phyloP scores from a whole-genome alignment of 2,888 invertebrate species.

The Spialia ferax region DNA sequence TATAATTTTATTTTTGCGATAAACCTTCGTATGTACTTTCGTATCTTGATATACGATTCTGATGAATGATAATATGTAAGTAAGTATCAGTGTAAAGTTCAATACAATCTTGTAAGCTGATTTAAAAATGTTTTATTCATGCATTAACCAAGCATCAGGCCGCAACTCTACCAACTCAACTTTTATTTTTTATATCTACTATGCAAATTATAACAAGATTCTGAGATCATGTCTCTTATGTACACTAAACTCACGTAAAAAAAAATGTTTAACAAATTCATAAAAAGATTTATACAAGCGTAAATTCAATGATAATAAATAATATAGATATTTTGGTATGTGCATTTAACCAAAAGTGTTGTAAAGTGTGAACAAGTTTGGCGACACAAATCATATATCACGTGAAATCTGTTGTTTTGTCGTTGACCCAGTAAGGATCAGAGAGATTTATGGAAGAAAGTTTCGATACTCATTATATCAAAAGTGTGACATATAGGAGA shows the following conservation, averaged over 20 bases:
- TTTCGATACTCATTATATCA: constrained; percentile 36
- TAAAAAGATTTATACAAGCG: background rate
- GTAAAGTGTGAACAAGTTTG: constrained; percentile 12
- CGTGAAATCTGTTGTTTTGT: constrained; percentile 37
- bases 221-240: constrained; percentile 19
- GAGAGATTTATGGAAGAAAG: constrained; percentile 37
- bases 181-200: constrained; percentile 32
- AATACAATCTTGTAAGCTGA: constrained; percentile 38
- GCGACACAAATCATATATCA: constrained; percentile 25
- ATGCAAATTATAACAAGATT: constrained; percentile 36
- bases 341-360: background rate
- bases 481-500: constrained; percentile 24
- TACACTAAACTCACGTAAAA: constrained; percentile 7
- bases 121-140: constrained; percentile 40
- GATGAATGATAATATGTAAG: background rate
- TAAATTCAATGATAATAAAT: too few species aligned
- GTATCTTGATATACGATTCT: background rate
- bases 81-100: constrained; percentile 14
- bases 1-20: background rate
- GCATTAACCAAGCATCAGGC: constrained; percentile 27
- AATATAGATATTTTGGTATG: background rate
- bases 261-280: background rate
- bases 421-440: constrained; percentile 31
- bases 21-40: background rate
- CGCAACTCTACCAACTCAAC: constrained; percentile 23